These are phyloP conservation scores for Pseudoatta argentina DNA, from an alignment of 1,140 invertebrate genomes.

Conservation along the genomic window DNA sequence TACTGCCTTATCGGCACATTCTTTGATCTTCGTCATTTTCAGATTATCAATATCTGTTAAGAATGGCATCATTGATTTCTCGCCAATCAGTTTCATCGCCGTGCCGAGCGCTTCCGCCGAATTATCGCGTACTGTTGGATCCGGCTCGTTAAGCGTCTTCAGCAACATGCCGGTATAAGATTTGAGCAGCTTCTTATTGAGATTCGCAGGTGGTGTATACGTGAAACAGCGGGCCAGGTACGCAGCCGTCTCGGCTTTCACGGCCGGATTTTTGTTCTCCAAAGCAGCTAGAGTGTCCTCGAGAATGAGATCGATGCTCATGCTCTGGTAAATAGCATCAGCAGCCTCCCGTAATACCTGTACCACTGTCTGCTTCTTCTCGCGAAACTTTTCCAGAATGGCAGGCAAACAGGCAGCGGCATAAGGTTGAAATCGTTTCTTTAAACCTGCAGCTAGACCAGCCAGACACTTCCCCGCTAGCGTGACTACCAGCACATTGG, in stretches of 20 bases:
- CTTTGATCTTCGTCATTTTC: conserved; percentile 98
- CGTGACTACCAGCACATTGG: conserved; percentile 97
- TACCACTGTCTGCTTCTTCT: conserved; percentile 98
- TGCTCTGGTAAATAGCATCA: conserved; percentile 94
- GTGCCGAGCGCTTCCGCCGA: conserved; percentile 97
- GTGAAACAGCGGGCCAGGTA: conserved; percentile 95
- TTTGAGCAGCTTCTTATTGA: conserved; percentile 98
- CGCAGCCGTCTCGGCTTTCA: conserved; percentile 96
- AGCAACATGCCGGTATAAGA: conserved; percentile 92
- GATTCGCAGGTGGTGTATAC: conserved; percentile 91
- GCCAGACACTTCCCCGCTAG: conserved; percentile 94
- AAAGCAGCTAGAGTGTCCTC: conserved; percentile 95
- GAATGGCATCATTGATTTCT: conserved; percentile 95
- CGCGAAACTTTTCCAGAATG: conserved; percentile 98
- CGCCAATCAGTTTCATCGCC: conserved; percentile 96
- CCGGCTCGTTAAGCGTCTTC: conserved; percentile 95
- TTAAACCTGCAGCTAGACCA: conserved; percentile 94
- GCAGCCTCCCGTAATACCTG: conserved; percentile 94
- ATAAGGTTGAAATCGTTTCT: conserved; percentile 95
- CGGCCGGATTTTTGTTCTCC: conserved; percentile 97
- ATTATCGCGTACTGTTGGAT: conserved; percentile 94
- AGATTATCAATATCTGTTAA: conserved; percentile 95
- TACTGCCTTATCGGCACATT: conserved; percentile 96
- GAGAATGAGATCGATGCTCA: conserved; percentile 94
- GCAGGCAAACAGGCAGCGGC: conserved; percentile 92